Base-by-base conservation (phyloP, 2,113 vertebrate genomes). In the Steatornis caripensis region DNA sequence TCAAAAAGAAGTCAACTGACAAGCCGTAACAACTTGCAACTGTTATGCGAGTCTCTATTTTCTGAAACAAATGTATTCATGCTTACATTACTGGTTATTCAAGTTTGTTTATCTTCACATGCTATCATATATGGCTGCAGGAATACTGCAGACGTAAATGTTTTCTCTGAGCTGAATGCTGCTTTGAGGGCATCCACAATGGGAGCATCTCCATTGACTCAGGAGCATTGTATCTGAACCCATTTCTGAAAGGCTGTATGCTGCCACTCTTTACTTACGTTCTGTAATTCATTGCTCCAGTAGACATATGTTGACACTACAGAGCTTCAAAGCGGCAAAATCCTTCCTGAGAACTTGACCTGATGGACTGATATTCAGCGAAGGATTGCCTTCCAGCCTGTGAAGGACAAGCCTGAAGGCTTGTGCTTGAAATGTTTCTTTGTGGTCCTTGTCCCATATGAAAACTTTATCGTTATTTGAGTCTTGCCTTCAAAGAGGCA, bases 251-350 rank as follows among this genome's bases (percentile, higher is more conserved):
- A 22, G 75, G 27, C 43, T 27, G 11, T 49, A 49, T 62, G 87
- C 76, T 66, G 43, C 60, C 60, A 66, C 54, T 41, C 10, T 55
- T 55, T 34, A 15, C 12, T 43, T n/a, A 43, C 0, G 0, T 49
- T 80, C 76, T 58, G 9, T 22, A 75, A n/a, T 24, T 16, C 29
- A 10, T 82, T 61, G 18, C 60, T 87, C 23, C 69, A 43, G 41
- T 8, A 43, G 11, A 18, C 14, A 32, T n/a, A n/a, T 2, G 7
- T 11, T 87, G 76, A 66, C 41, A 51, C 13, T 5, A 54, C n/a
- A 21, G 46, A 58, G 7, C 62, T 86, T 54, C 65, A 45, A 70
- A 82, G 18, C 27, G 7, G 26, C 64, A 89, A 45, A 9, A 11
- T 34, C 84, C 70, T 87, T 81, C 58, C 29, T 43, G 5, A 77